Percentiles rank a stretch among this genome's conserved stretches.
These are phyloP conservation scores for Suricata suricatta DNA, from an alignment of 2,113 vertebrate genomes.

Conservation along the genomic window DNA sequence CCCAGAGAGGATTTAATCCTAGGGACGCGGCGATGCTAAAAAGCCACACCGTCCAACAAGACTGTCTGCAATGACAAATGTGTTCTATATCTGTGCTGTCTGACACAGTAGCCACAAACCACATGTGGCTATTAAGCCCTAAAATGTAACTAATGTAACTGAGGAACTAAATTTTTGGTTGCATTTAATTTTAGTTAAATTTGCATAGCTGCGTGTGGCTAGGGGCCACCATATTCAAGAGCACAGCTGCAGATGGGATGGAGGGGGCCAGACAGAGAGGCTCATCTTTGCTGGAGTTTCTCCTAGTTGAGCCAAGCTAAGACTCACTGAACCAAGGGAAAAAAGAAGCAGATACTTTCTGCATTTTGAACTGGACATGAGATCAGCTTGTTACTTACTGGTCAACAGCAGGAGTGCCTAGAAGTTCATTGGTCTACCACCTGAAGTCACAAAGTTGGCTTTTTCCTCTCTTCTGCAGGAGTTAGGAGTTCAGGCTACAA, in stretches of 20 bases:
- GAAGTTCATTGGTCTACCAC: neutral
- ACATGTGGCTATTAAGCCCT: neutral
- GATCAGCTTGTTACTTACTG: neutral
- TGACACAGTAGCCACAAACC: neutral
- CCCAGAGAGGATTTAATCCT: neutral
- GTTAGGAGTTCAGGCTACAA: neutral
- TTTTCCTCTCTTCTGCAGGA: neutral
- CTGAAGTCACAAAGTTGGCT: neutral
- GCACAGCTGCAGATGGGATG: neutral
- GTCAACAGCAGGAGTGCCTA: neutral
- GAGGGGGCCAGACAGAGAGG: neutral
- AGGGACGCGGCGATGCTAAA: neutral
- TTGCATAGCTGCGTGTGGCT: neutral
- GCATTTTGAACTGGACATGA: neutral
- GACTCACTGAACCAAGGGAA: neutral
- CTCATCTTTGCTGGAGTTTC: neutral
- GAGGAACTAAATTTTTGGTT: neutral
- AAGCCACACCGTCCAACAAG: neutral
- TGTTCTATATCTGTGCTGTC: neutral
- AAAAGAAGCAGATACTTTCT: neutral
- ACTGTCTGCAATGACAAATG: neutral
- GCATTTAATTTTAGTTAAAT: constrained; percentile 25
- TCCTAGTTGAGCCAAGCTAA: neutral
- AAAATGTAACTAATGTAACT: neutral
- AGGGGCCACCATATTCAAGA: neutral